Conservation (phyloP, 2,797 vertebrate species). For the Phataginus tetradactyla region DNA sequence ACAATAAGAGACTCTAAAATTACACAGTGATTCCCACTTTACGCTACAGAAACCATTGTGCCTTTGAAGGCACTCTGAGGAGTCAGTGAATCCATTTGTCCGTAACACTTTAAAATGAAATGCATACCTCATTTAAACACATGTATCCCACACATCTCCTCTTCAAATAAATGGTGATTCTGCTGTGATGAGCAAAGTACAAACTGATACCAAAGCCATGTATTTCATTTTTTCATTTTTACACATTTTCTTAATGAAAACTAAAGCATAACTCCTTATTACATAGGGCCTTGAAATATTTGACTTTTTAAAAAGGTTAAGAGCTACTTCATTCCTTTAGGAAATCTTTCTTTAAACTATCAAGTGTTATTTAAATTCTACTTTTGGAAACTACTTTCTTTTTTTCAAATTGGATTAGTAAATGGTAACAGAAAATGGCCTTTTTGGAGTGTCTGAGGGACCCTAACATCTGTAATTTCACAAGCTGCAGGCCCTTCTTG, state of each 20-base stretch:
- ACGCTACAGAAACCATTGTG: not conserved
- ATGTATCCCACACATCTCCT: not conserved
- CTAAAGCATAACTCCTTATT: not conserved
- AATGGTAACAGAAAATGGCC: not conserved
- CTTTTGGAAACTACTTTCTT: conserved; percentile 13
- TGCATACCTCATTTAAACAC: not conserved
- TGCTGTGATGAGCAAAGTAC: not conserved
- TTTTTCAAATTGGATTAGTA: not conserved
- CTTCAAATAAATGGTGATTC: not conserved
- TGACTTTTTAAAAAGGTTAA: conserved; percentile 5
- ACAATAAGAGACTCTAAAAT: not conserved
- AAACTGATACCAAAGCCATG: not conserved
- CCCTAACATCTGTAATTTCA: conserved; percentile 26
- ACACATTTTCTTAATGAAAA: conserved; percentile 16
- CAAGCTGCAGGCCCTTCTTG: not conserved
- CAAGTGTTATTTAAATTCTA: conserved; percentile 21
- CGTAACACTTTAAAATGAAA: not conserved
- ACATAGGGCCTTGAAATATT: not conserved
- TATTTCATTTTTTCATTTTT: not conserved
- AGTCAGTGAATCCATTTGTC: not conserved
- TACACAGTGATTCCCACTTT: not conserved
- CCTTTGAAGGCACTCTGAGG: not conserved
- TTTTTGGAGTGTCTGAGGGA: not conserved
- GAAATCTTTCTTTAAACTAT: not conserved
- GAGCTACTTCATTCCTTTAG: conserved; percentile 7